Base-by-base conservation (phyloP, 2,888 invertebrate species). In the Eurytoma californica region DNA sequence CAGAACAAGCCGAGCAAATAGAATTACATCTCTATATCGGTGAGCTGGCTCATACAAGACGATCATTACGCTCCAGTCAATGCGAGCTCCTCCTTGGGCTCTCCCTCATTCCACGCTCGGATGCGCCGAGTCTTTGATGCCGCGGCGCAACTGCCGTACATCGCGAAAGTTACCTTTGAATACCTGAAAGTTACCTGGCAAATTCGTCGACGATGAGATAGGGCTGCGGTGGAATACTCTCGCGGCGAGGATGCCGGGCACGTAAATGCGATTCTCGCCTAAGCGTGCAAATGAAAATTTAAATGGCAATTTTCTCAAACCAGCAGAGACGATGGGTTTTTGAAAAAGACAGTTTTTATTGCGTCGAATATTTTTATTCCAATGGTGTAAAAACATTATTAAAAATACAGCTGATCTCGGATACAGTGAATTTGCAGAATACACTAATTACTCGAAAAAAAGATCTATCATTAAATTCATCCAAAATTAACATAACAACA, bases 171-270 rank as follows among this genome's bases (percentile, higher is more conserved):
- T 53, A 16, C 53, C 13, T 16, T n/a, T n/a, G 53, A n/a, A n/a
- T n/a, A n/a, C 53, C 12, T 28, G 28, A 47, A 3, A n/a, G 12
- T 39, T 0, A 3, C 55, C 60, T 51, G 7, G 67, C 18, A 67
- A 47, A 66, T 39, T 72, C 39, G 49, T 24, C 47, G 67, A 30
- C 49, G 58, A 74, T 67, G 74, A 75, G 75, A 60, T 75, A 67
- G 67, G 16, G 18, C 14, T 49, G 20, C 66, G 24, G 14, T 5
- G 12, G 13, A 9, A 7, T 20, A 24, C 24, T 20, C 65, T 18
- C 18, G 24, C 20, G 18, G 14, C 66, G 14, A 14, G 14, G 18
- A 7, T 51, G 2, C 4, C 3, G n/a, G 4, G 20, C 4, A 49
- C 18, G 18, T 39, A 66, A 61, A 61, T 39, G 39, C 5, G 53